Conservation (phyloP, 2,113 vertebrate species). For the Mirounga angustirostris region DNA sequence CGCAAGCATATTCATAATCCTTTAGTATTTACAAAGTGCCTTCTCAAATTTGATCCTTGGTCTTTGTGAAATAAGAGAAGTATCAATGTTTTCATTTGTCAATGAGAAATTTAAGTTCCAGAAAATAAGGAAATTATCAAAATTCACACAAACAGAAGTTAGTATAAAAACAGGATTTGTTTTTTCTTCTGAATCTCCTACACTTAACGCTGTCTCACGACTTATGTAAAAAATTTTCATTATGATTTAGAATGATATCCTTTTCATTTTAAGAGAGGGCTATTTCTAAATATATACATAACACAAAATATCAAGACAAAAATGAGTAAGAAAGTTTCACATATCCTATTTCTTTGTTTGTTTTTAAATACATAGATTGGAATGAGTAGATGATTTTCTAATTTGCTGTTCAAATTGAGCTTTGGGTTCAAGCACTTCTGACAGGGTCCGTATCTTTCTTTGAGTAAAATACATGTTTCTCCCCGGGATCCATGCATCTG, state of each 20-base stretch:
- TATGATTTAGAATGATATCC: neutral
- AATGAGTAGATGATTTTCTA: neutral
- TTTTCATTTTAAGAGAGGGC: neutral
- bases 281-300: neutral
- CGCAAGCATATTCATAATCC: slow-evolving; percentile 63
- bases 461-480: neutral
- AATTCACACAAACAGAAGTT: neutral
- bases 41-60: slow-evolving; percentile 47
- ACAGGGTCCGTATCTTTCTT: neutral
- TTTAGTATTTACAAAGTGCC: slow-evolving; percentile 19
- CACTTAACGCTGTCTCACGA: neutral
- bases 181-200: neutral
- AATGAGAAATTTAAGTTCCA: neutral
- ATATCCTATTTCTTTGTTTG: neutral
- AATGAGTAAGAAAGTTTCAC: neutral
- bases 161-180: neutral
- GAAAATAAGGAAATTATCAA: slow-evolving; percentile 1
- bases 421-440: neutral
- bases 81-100: neutral
- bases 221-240: slow-evolving; percentile 17
- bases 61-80: slow-evolving; percentile 32
- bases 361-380: neutral
- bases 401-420: neutral
- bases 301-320: neutral
- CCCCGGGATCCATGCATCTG: neutral